A percentile compares a stretch with the other conserved stretches of the same genome.
Conservation (phyloP, 2,797 vertebrate species). For the Parotocinclus haroldoi region DNA sequence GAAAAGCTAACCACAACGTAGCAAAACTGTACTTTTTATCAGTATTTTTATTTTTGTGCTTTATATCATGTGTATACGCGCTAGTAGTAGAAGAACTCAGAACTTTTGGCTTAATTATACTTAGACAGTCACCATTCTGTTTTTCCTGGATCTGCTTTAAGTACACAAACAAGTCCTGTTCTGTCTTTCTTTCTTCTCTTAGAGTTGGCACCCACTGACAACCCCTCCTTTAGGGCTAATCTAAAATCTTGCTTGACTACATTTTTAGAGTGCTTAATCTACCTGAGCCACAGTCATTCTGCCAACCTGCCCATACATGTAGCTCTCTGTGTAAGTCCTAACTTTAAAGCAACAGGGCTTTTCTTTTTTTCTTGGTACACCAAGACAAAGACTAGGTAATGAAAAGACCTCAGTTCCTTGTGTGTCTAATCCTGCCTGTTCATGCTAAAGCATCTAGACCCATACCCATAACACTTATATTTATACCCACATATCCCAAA, state of each 20-base stretch:
- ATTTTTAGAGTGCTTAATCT: conserved; percentile 71
- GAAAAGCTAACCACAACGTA: background rate
- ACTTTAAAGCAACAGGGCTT: conserved; percentile 54
- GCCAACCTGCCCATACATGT: conserved; percentile 70
- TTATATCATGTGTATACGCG: background rate
- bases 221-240: conserved; percentile 52
- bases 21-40: background rate
- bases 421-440: background rate
- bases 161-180: background rate
- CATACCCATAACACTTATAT: background rate
- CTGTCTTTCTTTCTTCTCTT: conserved; percentile 52
- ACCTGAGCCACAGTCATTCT: conserved; percentile 71
- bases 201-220: conserved; percentile 56
- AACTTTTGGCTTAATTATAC: background rate
- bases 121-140: conserved; percentile 16
- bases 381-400: conserved; percentile 60
- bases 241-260: conserved; percentile 75
- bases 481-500: too few relatives aligned
- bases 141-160: conserved; percentile 1
- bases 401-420: background rate
- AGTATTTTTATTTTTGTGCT: background rate
- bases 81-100: background rate
- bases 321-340: conserved; percentile 59
- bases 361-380: conserved; percentile 63
- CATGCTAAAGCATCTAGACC: background rate